Conservation (phyloP, 1,140 invertebrate species). For the Drosophila serrata region DNA sequence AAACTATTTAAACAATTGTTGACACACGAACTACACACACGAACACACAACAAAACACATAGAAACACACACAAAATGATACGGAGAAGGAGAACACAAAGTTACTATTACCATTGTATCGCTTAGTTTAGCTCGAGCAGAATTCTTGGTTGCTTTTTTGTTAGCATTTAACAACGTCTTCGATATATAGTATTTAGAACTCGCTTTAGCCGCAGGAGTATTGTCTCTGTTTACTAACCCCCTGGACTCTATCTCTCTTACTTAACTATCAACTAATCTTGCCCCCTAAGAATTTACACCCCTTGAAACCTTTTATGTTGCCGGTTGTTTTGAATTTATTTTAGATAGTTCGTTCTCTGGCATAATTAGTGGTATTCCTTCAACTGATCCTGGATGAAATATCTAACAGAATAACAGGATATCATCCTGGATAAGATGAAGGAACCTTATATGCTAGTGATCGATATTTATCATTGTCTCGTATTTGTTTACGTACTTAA, state of each 20-base stretch:
- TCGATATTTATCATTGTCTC: slow-evolving; percentile 23
- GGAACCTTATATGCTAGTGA: slow-evolving; percentile 1
- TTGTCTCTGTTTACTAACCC: slow-evolving; percentile 34
- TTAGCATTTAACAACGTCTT: slow-evolving; percentile 68
- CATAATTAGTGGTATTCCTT: neutral
- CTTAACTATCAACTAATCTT: slow-evolving; percentile 17
- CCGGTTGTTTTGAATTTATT: slow-evolving; percentile 71
- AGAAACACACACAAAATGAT: slow-evolving; percentile 28
- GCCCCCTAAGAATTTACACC: slow-evolving; percentile 63
- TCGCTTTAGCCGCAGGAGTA: slow-evolving; percentile 68
- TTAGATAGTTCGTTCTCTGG: slow-evolving; percentile 13
- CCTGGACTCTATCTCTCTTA: slow-evolving; percentile 10
- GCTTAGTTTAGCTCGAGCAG: slow-evolving; percentile 61
- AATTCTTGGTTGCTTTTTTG: slow-evolving; percentile 69
- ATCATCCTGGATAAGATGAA: neutral
- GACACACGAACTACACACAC: slow-evolving; percentile 39
- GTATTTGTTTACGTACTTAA: slow-evolving; percentile 63
- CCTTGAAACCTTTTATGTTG: slow-evolving; percentile 61
- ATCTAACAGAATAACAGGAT: neutral
- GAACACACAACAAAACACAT: neutral
- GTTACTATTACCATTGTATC: slow-evolving; percentile 76
- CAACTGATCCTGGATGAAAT: neutral
- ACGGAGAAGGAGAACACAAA: slow-evolving; percentile 59
- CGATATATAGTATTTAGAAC: slow-evolving; percentile 52
- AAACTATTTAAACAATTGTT: slow-evolving; percentile 69